phyloP scores from a whole-genome alignment of 2,888 invertebrate species.

The Criorhina ranunculi region DNA sequence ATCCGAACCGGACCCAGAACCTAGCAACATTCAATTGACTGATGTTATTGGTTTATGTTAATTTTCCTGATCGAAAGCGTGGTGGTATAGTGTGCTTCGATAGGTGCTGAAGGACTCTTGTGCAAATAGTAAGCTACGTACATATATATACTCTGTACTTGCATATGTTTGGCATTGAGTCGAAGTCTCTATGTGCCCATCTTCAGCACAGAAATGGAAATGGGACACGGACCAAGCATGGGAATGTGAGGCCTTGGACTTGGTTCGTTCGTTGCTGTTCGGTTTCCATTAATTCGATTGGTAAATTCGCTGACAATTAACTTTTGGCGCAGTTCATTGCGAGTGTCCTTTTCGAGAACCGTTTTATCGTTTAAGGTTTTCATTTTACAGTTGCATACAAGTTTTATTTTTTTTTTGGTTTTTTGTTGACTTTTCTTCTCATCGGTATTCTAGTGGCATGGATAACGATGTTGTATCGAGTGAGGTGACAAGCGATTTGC shows the following conservation, averaged over 20 bases:
- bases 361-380: constrained; percentile 13
- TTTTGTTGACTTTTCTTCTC: constrained; percentile 40
- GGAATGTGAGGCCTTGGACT: constrained; percentile 4
- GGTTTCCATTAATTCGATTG: constrained; percentile 49
- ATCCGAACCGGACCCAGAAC: constrained; percentile 36
- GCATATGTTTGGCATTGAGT: constrained; percentile 45
- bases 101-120: constrained; percentile 51
- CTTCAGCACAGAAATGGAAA: constrained; percentile 53
- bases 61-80: constrained; percentile 56
- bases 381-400: neutral
- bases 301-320: constrained; percentile 63
- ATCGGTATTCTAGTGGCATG: constrained; percentile 30
- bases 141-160: constrained; percentile 12
- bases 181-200: constrained; percentile 14
- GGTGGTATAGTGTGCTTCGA: constrained; percentile 18
- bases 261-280: constrained; percentile 26
- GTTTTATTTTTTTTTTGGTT: constrained; percentile 8
- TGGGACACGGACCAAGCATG: neutral
- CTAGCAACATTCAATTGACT: constrained; percentile 67
- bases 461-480: constrained; percentile 33
- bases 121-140: constrained; percentile 54
- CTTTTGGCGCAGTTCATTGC: constrained; percentile 53
- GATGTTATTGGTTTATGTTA: constrained; percentile 75
- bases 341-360: constrained; percentile 29
- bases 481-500: constrained; percentile 9